A percentile compares a stretch with the other conserved stretches of the same genome.
Evolutionary conservation across 1,140 invertebrate genomes (phyloP).

Genomic region (Helicoverpa armigera): DNA sequence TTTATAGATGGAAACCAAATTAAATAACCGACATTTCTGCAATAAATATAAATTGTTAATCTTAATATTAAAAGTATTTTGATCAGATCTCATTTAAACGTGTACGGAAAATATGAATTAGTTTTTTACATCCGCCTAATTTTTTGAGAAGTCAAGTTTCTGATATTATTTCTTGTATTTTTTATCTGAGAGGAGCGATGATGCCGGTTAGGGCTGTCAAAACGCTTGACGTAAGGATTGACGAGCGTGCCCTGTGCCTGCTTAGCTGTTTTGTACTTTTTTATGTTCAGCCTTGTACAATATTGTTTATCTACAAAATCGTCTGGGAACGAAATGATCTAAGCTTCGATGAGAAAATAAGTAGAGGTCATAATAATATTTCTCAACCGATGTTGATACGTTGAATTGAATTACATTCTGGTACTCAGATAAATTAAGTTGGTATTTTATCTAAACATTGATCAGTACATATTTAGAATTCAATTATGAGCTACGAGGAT

Average conservation of each 20-base stretch:
- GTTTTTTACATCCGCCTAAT: conserved; percentile 39
- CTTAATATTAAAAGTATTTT: background rate
- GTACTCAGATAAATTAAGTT: too few relatives aligned
- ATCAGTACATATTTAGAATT: too few relatives aligned
- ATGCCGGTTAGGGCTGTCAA: conserved; percentile 84
- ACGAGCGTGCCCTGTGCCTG: conserved; percentile 73
- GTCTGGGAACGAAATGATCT: conserved; percentile 60
- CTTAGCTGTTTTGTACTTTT: conserved; percentile 76
- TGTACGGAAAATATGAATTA: conserved; percentile 18
- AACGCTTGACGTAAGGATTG: conserved; percentile 81
- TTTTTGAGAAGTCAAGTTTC: conserved; percentile 41
- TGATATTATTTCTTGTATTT: conserved; percentile 65
- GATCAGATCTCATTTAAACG: conserved; percentile 8
- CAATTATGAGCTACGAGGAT: too few relatives aligned
- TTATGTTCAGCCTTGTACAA: conserved; percentile 68
- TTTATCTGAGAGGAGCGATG: conserved; percentile 70
- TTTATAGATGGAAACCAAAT: too few relatives aligned
- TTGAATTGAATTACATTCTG: background rate
- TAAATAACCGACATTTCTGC: background rate
- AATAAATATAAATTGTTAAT: conserved; percentile 14
- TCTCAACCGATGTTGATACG: background rate
- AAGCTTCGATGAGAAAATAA: conserved; percentile 32
- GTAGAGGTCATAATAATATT: conserved; percentile 36
- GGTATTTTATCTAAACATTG: too few relatives aligned
- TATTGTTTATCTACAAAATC: conserved; percentile 68